Evolutionary conservation across 2,113 vertebrate genomes (phyloP).

Genomic region (Dasyurus viverrinus): DNA sequence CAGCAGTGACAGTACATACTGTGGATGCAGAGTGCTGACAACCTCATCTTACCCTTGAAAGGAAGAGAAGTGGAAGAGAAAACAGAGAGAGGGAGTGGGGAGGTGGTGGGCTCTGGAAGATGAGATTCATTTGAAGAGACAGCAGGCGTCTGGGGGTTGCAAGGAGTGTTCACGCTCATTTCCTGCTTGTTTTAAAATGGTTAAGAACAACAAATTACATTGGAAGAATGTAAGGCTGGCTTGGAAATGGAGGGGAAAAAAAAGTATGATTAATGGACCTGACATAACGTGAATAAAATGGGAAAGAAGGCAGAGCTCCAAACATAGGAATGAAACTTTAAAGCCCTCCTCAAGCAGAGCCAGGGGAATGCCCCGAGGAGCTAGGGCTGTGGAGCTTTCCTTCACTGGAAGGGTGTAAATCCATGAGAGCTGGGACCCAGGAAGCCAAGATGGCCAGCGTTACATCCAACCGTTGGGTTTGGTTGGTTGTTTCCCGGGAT

Average conservation of each 20-base stretch:
- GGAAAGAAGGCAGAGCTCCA: conserved; percentile 72
- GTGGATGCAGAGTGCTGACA: conserved; percentile 95
- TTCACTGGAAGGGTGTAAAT: conserved; percentile 80
- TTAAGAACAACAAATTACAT: not conserved
- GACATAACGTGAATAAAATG: conserved; percentile 65
- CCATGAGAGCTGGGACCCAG: conserved; percentile 31
- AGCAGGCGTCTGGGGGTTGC: not conserved
- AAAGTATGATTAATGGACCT: conserved; percentile 70
- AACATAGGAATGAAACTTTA: conserved; percentile 61
- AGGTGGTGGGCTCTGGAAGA: not conserved
- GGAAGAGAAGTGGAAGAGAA: not conserved
- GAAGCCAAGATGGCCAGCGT: not conserved
- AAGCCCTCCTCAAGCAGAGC: conserved; percentile 74
- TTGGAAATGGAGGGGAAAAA: conserved; percentile 43
- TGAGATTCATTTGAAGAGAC: not conserved
- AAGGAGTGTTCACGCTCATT: not conserved
- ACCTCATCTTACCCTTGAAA: rapidly evolving
- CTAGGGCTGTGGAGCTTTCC: conserved; percentile 72
- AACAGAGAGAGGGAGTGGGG: not conserved
- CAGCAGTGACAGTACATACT: conserved; percentile 96
- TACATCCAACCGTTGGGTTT: not conserved
- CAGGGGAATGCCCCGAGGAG: conserved; percentile 65
- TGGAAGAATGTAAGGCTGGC: conserved; percentile 34
- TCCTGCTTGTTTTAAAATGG: not conserved
- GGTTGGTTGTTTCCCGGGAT: not conserved